Percentiles rank a stretch among this genome's conserved stretches.
Conservation (phyloP, 1,140 invertebrate species). For the Halictus rubicundus region DNA sequence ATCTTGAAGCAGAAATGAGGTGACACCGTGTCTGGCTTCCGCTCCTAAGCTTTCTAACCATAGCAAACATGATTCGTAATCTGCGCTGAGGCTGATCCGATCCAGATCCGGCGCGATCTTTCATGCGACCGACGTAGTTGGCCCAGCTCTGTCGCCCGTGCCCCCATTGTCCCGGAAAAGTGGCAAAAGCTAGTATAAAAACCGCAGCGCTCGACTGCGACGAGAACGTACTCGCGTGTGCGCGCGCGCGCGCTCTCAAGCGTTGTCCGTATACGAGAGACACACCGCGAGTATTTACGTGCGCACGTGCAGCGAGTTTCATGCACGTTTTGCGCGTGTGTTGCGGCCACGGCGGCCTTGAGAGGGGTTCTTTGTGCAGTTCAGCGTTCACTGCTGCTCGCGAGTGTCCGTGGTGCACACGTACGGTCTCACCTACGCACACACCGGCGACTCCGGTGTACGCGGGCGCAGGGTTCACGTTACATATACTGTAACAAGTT, state of each 20-base stretch:
- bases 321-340: slow-evolving; percentile 45
- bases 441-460: neutral
- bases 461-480: slow-evolving; percentile 38
- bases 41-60: neutral
- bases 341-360: slow-evolving; percentile 75
- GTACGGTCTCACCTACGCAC: slow-evolving; percentile 17
- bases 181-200: slow-evolving; percentile 64
- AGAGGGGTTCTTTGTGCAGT: slow-evolving; percentile 79
- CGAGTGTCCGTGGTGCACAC: slow-evolving; percentile 21
- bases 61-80: neutral
- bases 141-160: slow-evolving; percentile 28
- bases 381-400: slow-evolving; percentile 69
- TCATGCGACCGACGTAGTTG: slow-evolving; percentile 48
- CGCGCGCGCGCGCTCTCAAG: neutral
- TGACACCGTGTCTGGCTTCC: neutral
- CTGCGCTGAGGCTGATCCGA: neutral
- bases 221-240: slow-evolving; percentile 8
- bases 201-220: slow-evolving; percentile 44
- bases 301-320: slow-evolving; percentile 53
- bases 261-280: neutral
- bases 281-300: slow-evolving; percentile 30
- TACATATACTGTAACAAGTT: slow-evolving; percentile 68
- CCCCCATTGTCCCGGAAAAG: slow-evolving; percentile 76
- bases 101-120: neutral
- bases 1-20: too few relatives aligned